Evolutionary conservation across 2,888 invertebrate species (phyloP), one percentile per base, ranked within the genome.

Genomic region (Apamea crenata): DNA sequence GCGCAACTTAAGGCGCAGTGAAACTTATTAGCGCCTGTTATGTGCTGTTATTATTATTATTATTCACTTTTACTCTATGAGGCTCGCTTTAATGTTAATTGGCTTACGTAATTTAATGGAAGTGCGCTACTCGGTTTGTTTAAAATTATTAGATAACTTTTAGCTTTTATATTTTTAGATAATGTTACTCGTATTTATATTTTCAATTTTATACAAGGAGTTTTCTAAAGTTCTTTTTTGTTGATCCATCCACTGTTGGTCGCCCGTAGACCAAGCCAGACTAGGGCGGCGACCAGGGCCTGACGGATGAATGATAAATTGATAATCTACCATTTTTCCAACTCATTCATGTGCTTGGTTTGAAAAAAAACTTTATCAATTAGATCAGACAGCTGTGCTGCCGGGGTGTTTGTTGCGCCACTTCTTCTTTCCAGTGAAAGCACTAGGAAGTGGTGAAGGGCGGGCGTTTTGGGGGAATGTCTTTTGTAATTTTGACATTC

Each of bases 11-110:
- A 88, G 88, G 87, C 84, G 76, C 79, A 89, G 91, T 86, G 91
- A 91, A 91, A 91, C 85, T 89, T 88, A 89, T 88, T 87, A 87
- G 82, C 89, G 87, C 88, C 85, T 88, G 86, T 89, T 86, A 84
- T 88, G 79, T 78, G 59, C 77, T 66, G 81, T 36, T 77, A 70
- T 82, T 80, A 87, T 88, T 82, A 74, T 86, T 87, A 81, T 82
- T 81, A 81, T 82, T 80, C 82, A 87, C 89, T 88, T 89, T 88
- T 89, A 89, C 90, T 83, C 65, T 56, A 69, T 71, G 74, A 80
- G 59, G n/a, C 53, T 68, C 44, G 65, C 18, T 59, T 69, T 73
- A 80, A 69, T 75, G 59, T 70, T 66, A 56, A 65, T 87, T 68
- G 18, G 8, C 16, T 87, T 79, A 71, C n/a, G 63, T 80, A 84